These are phyloP conservation scores for Emydocephalus ijimae DNA, from an alignment of 2,113 vertebrate species.

Conservation along the genomic window DNA sequence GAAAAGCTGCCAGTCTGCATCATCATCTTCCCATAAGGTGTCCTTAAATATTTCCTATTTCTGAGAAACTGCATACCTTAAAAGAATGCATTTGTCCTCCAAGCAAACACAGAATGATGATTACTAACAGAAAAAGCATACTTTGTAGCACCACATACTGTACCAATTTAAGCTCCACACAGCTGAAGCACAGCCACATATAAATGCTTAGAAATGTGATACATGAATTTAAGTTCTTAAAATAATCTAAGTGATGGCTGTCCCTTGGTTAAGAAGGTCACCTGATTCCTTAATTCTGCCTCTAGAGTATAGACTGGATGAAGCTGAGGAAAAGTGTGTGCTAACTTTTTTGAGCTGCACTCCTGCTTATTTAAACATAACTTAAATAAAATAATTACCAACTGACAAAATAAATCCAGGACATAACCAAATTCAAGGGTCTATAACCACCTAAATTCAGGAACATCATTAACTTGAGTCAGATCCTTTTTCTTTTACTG, in stretches of 20 bases:
- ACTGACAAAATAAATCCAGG: not conserved
- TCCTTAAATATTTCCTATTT: not conserved
- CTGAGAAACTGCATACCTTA: not conserved
- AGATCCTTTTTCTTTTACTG: not conserved
- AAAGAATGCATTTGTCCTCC: not conserved
- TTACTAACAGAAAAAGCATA: not conserved
- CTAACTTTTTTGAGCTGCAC: not conserved
- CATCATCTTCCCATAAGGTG: not conserved
- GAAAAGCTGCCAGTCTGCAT: conserved; percentile 4
- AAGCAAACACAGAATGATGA: not conserved
- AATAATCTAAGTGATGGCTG: not conserved
- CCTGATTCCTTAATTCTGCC: not conserved
- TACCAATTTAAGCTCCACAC: not conserved
- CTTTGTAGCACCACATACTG: not conserved
- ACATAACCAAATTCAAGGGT: not conserved
- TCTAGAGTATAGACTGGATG: not conserved
- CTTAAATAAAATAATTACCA: not conserved
- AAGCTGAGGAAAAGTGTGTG: not conserved
- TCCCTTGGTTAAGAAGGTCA: not conserved
- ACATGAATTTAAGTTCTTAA: not conserved
- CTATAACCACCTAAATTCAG: not conserved
- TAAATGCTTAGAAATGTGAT: not conserved
- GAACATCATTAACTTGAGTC: not conserved
- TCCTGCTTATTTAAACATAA: not conserved
- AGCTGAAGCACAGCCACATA: not conserved